phyloP scores from a whole-genome alignment of 1,140 invertebrate species.

The Gryllus bimaculatus region DNA sequence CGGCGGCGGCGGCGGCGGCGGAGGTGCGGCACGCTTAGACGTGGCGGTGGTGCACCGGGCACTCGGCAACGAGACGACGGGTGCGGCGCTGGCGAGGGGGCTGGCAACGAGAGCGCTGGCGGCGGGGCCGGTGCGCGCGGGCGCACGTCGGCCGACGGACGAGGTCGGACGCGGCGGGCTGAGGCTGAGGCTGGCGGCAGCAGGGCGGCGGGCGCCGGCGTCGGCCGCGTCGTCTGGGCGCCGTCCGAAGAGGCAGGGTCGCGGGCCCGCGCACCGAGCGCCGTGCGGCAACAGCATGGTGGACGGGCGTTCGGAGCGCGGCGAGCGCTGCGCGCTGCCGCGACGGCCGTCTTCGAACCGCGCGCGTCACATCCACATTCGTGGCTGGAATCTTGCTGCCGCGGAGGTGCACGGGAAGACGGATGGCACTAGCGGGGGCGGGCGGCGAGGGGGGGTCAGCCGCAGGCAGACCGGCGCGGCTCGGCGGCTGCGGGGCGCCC shows the following conservation, averaged over 20 bases:
- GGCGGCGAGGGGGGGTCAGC: no score
- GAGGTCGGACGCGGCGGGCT: no score
- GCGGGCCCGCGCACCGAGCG: no score
- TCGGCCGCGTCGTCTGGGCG: neutral
- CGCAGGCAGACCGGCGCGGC: no score
- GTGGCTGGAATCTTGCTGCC: constrained; percentile 7
- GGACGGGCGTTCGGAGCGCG: constrained; percentile 7
- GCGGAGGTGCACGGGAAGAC: neutral
- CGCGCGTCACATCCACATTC: constrained; percentile 18
- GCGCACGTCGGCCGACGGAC: no score
- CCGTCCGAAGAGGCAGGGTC: neutral
- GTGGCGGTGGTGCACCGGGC: constrained; percentile 12
- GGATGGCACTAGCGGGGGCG: neutral
- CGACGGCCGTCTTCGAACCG: constrained; percentile 11
- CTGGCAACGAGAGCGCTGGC: neutral
- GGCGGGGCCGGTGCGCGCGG: no score
- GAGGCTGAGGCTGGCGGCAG: no score
- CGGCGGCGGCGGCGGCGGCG: neutral
- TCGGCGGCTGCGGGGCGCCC: neutral
- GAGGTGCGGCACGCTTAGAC: constrained; percentile 3
- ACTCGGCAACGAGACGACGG: neutral
- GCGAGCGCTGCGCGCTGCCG: constrained; percentile 18
- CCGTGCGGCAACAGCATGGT: neutral
- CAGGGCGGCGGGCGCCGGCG: no score
- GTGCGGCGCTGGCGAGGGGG: neutral